Evolutionary conservation across 2,888 invertebrate species (phyloP), one percentile per base, ranked within the genome.

Genomic region (Pterobdella sp.): DNA sequence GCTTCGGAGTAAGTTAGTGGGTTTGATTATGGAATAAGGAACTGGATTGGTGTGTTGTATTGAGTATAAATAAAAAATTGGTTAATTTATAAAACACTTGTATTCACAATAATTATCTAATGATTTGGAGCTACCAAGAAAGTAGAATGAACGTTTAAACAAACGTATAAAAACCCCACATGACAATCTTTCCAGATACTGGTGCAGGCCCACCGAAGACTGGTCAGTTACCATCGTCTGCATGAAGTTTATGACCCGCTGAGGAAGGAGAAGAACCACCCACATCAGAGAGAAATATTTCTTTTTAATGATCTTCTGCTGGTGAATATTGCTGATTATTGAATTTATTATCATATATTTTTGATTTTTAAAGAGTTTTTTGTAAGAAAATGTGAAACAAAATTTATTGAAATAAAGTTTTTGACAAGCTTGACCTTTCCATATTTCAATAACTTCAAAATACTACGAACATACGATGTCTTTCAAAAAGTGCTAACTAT

Each of bases 161-260:
- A 63, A 10, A n/a, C n/a, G 26, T 10, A 63, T 7, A 63, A 63
- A 63, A 10, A 63, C 32, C 32, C 14, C 65, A 3, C 31, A 3
- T 35, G 4, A 3, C 18, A n/a, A 10, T 32, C 18, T 3, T 36
- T 67, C 22, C 71, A 75, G 82, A 78, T 78, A 73, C 87, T 98
- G 84, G 94, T 95, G 0, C 85, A 96, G 78, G 94, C 97, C 0
- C 95, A 97, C 83, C 89, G 98, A 3, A 88, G 98, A 74, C 88
- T 98, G 68, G 97, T 98, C 31, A 98, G 97, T 85, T 98, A 97
- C 86, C 98, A 98, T 82, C 90, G 97, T 0, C 88, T 98, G 1
- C 97, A 97, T 84, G 97, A 98, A 86, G 94, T 98, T 78, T 91
- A 92, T 0, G 97, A 98, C 84, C 90, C 94, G 77, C 90, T 92